A percentile compares a stretch with the other conserved stretches of the same genome.
Conservation (phyloP, 1,140 invertebrate genomes). For the Heliconius congener region DNA sequence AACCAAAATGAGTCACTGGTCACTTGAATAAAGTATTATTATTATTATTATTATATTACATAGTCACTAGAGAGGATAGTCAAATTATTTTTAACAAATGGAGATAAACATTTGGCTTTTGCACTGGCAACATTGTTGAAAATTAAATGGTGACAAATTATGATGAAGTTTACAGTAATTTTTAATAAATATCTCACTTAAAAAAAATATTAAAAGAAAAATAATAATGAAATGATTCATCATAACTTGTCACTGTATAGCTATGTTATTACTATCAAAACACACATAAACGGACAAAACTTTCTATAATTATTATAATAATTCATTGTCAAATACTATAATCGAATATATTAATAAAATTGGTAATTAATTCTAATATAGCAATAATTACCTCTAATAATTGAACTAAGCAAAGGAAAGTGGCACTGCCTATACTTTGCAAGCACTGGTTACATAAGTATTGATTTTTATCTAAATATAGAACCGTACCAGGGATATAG, state of each 20-base stretch:
- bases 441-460: constrained; percentile 15
- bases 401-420: constrained; percentile 39
- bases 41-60: neutral
- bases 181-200: neutral
- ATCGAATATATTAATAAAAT: constrained; percentile 8
- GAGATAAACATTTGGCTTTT: constrained; percentile 3
- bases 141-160: neutral
- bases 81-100: neutral
- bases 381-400: constrained; percentile 34
- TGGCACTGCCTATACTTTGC: constrained; percentile 22
- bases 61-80: neutral
- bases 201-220: neutral
- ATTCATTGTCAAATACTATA: constrained; percentile 23
- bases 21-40: no score
- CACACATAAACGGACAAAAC: constrained; percentile 20
- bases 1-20: no score
- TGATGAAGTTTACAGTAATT: neutral
- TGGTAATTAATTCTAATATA: constrained; percentile 20
- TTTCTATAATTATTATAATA: constrained; percentile 28
- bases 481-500: neutral
- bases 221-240: neutral
- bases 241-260: neutral
- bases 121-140: neutral
- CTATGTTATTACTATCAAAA: neutral
- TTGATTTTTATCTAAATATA: constrained; percentile 8